These are phyloP conservation scores for Cataglyphis rosenhaueri DNA, from an alignment of 2,888 invertebrate genomes.

Conservation along the genomic window DNA sequence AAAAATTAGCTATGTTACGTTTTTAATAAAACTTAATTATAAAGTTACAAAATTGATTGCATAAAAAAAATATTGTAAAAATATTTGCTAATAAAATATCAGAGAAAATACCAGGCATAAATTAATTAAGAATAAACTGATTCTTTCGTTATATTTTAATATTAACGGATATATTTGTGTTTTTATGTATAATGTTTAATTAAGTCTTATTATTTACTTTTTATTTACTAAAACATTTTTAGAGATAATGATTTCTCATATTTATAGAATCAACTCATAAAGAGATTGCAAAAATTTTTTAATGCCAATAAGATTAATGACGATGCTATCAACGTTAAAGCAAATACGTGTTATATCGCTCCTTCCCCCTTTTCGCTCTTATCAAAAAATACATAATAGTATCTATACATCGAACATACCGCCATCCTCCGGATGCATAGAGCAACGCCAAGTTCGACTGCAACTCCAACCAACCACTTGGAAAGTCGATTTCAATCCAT, in stretches of 20 bases:
- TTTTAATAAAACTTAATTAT: neutral
- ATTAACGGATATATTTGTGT: neutral
- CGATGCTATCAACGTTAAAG: neutral
- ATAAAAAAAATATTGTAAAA: neutral
- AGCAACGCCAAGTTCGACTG: constrained; percentile 56
- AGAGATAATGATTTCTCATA: neutral
- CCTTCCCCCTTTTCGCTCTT: neutral
- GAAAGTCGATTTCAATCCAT: constrained; percentile 50
- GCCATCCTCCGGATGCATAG: constrained; percentile 69
- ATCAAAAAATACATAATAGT: constrained; percentile 26
- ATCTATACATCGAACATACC: constrained; percentile 57
- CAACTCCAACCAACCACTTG: constrained; percentile 55
- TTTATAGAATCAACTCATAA: neutral
- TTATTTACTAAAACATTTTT: neutral
- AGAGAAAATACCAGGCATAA: neutral
- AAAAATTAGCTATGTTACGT: neutral
- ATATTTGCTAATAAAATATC: neutral
- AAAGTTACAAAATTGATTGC: neutral
- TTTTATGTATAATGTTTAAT: neutral
- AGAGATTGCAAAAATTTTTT: neutral
- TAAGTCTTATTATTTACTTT: neutral
- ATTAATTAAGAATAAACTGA: neutral
- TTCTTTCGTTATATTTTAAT: neutral
- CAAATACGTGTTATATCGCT: neutral
- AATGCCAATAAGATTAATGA: neutral